These are phyloP conservation scores for Tenthredo amoena DNA, from an alignment of 2,888 invertebrate genomes.

Conservation along the genomic window DNA sequence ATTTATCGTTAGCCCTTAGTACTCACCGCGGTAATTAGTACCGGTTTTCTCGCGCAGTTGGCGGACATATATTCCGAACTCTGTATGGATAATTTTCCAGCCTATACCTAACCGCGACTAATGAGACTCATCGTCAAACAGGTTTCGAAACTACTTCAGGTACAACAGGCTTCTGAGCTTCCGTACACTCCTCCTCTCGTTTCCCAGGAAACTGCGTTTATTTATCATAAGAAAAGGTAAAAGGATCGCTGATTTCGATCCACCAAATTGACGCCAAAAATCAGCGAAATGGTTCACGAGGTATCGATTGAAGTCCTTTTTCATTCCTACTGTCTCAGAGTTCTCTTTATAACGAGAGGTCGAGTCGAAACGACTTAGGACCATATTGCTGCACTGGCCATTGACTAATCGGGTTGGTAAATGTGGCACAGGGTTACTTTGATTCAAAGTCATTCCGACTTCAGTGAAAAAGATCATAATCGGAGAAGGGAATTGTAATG, in stretches of 20 bases:
- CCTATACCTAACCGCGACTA: background rate
- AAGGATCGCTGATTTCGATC: background rate
- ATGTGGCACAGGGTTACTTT: background rate
- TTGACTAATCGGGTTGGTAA: background rate
- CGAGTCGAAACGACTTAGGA: background rate
- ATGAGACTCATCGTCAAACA: constrained; percentile 13
- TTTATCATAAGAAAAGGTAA: background rate
- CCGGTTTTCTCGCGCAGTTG: constrained; percentile 30
- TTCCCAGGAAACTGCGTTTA: background rate
- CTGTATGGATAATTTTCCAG: constrained; percentile 14
- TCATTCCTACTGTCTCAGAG: too few species aligned
- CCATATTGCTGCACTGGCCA: background rate
- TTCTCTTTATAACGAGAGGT: background rate
- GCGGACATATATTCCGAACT: background rate
- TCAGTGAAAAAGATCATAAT: background rate
- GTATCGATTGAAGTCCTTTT: background rate
- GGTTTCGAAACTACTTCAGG: background rate
- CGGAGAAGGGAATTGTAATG: background rate
- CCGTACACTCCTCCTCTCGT: background rate
- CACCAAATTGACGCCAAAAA: background rate
- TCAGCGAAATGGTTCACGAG: background rate
- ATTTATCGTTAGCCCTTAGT: background rate
- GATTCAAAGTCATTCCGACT: background rate
- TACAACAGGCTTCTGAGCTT: background rate
- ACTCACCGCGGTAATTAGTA: constrained; percentile 38